A percentile compares a stretch with the other conserved stretches of the same genome.
Evolutionary conservation across 2,113 vertebrate species (phyloP).

Genomic region (Melanerpes aurifrons): DNA sequence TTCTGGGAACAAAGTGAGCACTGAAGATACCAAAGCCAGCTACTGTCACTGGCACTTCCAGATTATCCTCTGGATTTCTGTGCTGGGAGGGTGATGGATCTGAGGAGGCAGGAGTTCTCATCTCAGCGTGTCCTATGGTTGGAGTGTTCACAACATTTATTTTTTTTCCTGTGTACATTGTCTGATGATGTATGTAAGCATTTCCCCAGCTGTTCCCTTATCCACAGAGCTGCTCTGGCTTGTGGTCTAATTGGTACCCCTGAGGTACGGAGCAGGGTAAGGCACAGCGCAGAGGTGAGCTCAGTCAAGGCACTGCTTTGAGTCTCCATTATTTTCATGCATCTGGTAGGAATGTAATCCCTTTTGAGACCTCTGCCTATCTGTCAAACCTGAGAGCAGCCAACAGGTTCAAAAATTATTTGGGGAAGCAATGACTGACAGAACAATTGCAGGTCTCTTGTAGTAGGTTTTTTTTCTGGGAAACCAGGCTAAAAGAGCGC

Average conservation of each 20-base stretch:
- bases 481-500: not conserved
- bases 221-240: slow-evolving; percentile 12
- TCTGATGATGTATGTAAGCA: not conserved
- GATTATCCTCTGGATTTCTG: not conserved
- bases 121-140: not conserved
- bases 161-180: not conserved
- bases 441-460: slow-evolving; percentile 34
- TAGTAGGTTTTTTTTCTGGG: not conserved
- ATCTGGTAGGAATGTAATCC: slow-evolving; percentile 27
- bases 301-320: not conserved
- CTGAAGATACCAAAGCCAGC: not conserved
- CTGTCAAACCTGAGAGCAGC: slow-evolving; percentile 56
- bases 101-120: not conserved
- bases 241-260: slow-evolving; percentile 52
- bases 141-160: accelerated
- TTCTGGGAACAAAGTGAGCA: not conserved
- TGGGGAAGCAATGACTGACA: slow-evolving; percentile 56
- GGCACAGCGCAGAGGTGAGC: not conserved
- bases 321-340: slow-evolving; percentile 23
- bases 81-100: not conserved
- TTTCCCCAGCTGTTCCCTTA: slow-evolving; percentile 17
- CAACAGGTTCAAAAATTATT: slow-evolving; percentile 65
- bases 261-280: not conserved
- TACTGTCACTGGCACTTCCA: accelerated
- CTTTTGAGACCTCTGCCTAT: slow-evolving; percentile 48